These are phyloP conservation scores for Poecilia velifera DNA, from an alignment of 2,797 vertebrate genomes.

Conservation along the genomic window DNA sequence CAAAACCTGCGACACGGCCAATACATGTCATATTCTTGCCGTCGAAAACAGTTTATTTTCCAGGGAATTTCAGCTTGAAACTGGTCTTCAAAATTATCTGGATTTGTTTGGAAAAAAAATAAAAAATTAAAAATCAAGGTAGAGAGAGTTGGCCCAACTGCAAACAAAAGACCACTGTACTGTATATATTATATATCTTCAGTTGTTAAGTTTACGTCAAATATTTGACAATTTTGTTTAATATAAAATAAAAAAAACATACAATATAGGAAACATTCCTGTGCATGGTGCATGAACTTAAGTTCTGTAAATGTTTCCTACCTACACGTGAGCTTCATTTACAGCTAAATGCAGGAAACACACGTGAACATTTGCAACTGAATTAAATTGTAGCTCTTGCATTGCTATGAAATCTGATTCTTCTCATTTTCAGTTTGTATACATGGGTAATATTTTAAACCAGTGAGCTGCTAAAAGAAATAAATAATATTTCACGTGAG, in stretches of 20 bases:
- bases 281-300: not conserved
- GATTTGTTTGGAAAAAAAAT: constrained; percentile 78
- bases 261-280: constrained; percentile 9
- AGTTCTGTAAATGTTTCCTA: not conserved
- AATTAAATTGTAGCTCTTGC: constrained; percentile 68
- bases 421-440: constrained; percentile 31
- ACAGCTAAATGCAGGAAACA: constrained; percentile 78
- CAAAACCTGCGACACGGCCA: constrained; percentile 84
- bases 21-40: constrained; percentile 84
- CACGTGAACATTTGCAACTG: constrained; percentile 66
- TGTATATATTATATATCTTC: constrained; percentile 9
- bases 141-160: constrained; percentile 71
- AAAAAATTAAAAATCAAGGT: constrained; percentile 53
- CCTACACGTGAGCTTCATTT: constrained; percentile 50
- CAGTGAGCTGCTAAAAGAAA: constrained; percentile 27
- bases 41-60: constrained; percentile 85
- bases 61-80: constrained; percentile 83
- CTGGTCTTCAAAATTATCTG: constrained; percentile 84
- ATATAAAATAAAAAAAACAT: constrained; percentile 38
- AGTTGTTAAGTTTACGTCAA: constrained; percentile 12
- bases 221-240: constrained; percentile 25
- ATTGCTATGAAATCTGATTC: constrained; percentile 73
- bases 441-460: constrained; percentile 47
- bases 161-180: constrained; percentile 77
- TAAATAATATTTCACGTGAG: too few species aligned